Base-by-base conservation (phyloP, 2,113 vertebrate species). In the Neogale vison region DNA sequence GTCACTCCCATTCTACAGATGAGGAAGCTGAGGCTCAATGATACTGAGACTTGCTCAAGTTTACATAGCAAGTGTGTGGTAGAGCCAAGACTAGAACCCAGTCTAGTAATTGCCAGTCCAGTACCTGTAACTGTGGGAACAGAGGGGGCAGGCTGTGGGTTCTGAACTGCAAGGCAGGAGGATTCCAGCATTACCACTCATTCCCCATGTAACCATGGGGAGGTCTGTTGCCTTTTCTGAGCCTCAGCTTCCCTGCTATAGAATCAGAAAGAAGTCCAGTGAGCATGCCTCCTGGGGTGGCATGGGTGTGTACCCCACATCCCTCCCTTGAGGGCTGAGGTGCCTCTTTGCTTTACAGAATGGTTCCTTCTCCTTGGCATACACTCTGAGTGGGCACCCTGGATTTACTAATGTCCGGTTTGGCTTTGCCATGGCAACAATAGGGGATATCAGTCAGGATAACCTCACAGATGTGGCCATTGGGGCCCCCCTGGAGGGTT, bases 371-470 rank as follows among this genome's bases (percentile, higher is more conserved):
- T 80, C 96, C 80, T 90, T 82, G 81, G 39, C 39, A 82, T 39
- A 9, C n/a, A 81, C 0, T 2, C 87, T 97, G 57, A 63, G 2
- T 0, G 98, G 98, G 23, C 67, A 96, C 55, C 84, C 92, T 1
- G 65, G 74, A 10, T 94, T 98, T 95, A 21, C 71, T 29, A 98
- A 97, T 50, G 98, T 99, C 77, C 98, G 99, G 83, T 99, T 99
- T 98, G 99, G 99, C 9, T 99, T 99, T 94, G 96, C 99, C 18
- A 97, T 99, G 76, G 98, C 98, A 15, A 91, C 96, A 20, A 90
- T 98, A 59, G 99, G 99, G 61, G 99, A 99, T 65, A 97, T 99
- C 74, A 99, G 97, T 77, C 94, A 98, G 61, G 98, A 99, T 69
- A 61, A 76, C 24, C 97, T 97, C 55, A 98, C 96, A n/a, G 99